These are phyloP conservation scores for Vicugna pacos DNA, from an alignment of 2,113 vertebrate genomes.

Conservation along the genomic window DNA sequence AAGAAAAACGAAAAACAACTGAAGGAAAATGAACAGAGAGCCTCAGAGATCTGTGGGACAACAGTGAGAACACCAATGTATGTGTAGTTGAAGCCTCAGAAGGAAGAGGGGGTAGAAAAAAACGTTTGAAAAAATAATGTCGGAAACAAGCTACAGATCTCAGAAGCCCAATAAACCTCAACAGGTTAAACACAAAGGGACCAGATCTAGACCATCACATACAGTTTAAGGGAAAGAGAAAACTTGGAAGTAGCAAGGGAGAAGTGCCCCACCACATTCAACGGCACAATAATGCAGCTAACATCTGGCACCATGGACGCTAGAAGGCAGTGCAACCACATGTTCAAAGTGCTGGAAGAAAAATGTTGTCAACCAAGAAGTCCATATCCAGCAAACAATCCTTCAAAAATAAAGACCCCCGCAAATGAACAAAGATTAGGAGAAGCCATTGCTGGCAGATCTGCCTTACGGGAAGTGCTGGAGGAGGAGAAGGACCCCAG, in stretches of 20 bases:
- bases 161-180: rapidly evolving
- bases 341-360: rapidly evolving
- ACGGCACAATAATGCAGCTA: rapidly evolving
- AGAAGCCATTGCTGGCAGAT: not conserved
- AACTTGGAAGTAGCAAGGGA: not conserved
- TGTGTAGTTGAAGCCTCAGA: rapidly evolving
- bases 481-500: not conserved
- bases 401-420: not conserved
- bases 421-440: not conserved
- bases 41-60: not conserved
- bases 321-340: rapidly evolving
- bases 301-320: rapidly evolving
- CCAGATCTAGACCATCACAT: rapidly evolving
- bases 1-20: not conserved
- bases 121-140: not conserved
- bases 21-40: not conserved
- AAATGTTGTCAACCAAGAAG: rapidly evolving
- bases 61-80: too few relatives aligned
- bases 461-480: not conserved
- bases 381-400: not conserved
- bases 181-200: too few relatives aligned
- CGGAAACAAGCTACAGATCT: not conserved
- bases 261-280: rapidly evolving
- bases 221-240: not conserved
- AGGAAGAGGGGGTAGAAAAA: not conserved